Conservation (phyloP, 1,140 invertebrate genomes). For the Drosophila nasuta region DNA sequence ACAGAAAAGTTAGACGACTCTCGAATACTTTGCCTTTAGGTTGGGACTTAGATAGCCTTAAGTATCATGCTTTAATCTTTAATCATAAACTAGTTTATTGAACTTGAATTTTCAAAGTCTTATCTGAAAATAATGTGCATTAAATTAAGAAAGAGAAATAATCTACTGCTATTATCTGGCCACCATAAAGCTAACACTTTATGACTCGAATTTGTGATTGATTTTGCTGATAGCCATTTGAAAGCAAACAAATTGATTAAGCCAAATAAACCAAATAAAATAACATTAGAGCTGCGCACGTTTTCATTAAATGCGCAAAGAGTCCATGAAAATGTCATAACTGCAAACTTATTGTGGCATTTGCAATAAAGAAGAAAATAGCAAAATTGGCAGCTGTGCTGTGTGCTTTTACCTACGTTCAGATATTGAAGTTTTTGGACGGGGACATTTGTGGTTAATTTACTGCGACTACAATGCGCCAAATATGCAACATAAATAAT, state of each 20-base stretch:
- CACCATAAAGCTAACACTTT: too few species aligned
- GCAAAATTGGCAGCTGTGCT: conserved; percentile 19
- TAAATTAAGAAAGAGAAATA: too few species aligned
- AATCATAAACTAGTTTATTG: too few species aligned
- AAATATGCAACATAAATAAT: conserved; percentile 81
- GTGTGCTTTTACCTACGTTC: not conserved
- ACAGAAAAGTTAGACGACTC: not conserved
- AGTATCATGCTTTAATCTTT: too few species aligned
- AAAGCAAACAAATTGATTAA: not conserved
- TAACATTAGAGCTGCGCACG: not conserved
- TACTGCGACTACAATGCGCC: conserved; percentile 66
- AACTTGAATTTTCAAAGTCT: too few species aligned
- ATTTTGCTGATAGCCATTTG: too few species aligned
- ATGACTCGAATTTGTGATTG: too few species aligned
- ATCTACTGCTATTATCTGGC: too few species aligned
- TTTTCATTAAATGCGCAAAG: not conserved
- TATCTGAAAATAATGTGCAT: too few species aligned
- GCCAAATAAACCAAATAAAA: not conserved
- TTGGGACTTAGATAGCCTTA: too few species aligned
- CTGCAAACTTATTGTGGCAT: conserved; percentile 27
- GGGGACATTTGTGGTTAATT: conserved; percentile 60
- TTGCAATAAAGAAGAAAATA: not conserved
- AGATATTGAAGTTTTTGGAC: conserved; percentile 17
- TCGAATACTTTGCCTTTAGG: not conserved
- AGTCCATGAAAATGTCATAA: conserved; percentile 15